Conservation (phyloP, 1,140 invertebrate species). For the Uloborus diversus region DNA sequence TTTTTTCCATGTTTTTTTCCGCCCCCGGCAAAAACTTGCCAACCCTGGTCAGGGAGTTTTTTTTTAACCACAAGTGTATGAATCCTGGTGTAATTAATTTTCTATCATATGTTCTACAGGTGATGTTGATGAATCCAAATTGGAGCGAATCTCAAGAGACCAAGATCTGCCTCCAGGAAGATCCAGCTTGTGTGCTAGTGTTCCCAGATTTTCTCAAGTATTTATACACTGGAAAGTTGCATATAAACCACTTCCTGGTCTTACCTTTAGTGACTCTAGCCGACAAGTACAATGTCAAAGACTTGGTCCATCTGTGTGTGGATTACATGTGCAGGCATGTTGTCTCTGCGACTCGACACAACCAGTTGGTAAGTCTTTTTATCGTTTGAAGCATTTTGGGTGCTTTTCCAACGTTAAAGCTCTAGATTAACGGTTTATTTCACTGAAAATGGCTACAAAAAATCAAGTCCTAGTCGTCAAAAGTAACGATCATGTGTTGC, state of each 20-base stretch:
- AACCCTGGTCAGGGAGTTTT: no score
- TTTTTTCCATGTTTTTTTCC: no score
- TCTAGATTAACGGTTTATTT: no score
- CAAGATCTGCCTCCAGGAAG: constrained; percentile 83
- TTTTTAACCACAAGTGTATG: no score
- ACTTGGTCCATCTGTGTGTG: constrained; percentile 82
- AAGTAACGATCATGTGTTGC: no score
- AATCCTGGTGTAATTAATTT: no score
- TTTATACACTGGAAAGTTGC: constrained; percentile 91
- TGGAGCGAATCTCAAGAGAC: constrained; percentile 91
- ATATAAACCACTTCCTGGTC: constrained; percentile 82
- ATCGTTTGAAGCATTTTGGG: neutral
- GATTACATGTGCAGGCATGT: constrained; percentile 89
- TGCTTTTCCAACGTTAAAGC: no score
- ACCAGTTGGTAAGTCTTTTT: constrained; percentile 73
- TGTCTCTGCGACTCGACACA: constrained; percentile 80
- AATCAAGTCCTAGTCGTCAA: no score
- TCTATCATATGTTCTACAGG: no score
- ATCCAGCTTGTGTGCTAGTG: constrained; percentile 80
- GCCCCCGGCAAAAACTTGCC: no score
- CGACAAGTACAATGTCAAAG: constrained; percentile 94
- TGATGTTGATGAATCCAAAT: constrained; percentile 93
- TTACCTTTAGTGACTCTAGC: constrained; percentile 86
- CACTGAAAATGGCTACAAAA: no score
- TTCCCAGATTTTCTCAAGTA: constrained; percentile 92